Evolutionary conservation across 2,797 vertebrate genomes (phyloP), one percentile per base, ranked within the genome.

Genomic region (Hafferia zeledoni): DNA sequence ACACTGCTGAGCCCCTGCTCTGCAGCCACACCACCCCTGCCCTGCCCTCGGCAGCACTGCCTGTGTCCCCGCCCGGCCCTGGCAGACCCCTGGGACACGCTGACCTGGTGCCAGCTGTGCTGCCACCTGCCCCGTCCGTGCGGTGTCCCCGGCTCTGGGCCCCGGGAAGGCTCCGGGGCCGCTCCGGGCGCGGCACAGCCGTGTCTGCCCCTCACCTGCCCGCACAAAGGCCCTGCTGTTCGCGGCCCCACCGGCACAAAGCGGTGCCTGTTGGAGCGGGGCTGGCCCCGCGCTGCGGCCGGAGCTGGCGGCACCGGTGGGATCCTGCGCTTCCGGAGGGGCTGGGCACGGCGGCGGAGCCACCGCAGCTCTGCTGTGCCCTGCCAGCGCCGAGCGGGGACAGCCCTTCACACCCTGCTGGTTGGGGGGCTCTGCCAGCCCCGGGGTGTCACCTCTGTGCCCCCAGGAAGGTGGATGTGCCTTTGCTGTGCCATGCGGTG

Each of bases 211-310:
- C 79, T 92, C 91, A 95, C 93, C 94, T 91, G 94, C 4, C 2
- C 1, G 5, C 33, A 96, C 94, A 96, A 95, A 95, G 90, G 90
- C 75, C 1, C 47, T 1, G 91, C 94, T 96, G 95, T 95, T 94
- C 3, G 5, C 9, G 1, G 69, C 91, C 69, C 12, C 0, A 24
- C 43, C 17, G 1, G 41, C 84, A 96, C 95, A 96, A 96, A 93
- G 93, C 87, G 0, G 1, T 43, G 57, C 70, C 89, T 95, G 91
- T 96, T 55, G 93, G 75, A 93, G 91, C 15, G 2, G 43, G 76
- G 82, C 80, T 3, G 72, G 57, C 22, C 50, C 61, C 1, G 68
- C 37, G 35, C 75, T 82, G 93, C 7, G 82, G 87, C 87, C 8
- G 17, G 52, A 0, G 39, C 83, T 81, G 89, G 57, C n/a, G 71